These are phyloP conservation scores for Ctenodactylus gundi DNA, from an alignment of 2,113 vertebrate genomes.

Conservation along the genomic window DNA sequence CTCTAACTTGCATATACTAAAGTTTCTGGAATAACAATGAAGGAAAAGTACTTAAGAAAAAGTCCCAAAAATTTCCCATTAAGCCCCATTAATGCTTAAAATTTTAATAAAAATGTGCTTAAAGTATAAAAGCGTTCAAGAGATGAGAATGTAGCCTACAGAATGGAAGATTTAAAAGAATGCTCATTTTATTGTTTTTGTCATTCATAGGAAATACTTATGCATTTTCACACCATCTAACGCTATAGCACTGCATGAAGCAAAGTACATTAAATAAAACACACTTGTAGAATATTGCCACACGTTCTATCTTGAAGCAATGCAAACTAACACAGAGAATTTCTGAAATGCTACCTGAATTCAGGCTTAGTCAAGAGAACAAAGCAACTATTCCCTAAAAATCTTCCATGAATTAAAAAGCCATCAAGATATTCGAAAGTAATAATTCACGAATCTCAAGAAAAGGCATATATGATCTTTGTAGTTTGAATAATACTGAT, in stretches of 20 bases:
- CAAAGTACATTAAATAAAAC: not conserved
- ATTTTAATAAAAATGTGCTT: constrained; percentile 37
- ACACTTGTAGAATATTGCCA: not conserved
- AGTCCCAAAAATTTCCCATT: not conserved
- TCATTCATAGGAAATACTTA: not conserved
- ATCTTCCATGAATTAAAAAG: not conserved
- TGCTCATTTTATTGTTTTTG: not conserved
- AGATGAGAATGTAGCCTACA: not conserved
- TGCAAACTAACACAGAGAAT: not conserved
- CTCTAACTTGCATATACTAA: not conserved
- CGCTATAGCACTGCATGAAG: not conserved
- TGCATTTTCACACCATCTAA: not conserved
- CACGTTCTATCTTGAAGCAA: not conserved
- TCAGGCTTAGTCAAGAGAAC: not conserved
- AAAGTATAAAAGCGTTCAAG: constrained; percentile 28
- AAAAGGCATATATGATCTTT: not conserved
- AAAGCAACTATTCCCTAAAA: constrained; percentile 6
- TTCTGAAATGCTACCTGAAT: not conserved
- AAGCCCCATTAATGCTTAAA: too few species aligned
- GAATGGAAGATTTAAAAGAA: not conserved
- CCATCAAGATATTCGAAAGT: constrained; percentile 36
- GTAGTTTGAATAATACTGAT: not conserved
- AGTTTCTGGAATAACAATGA: not conserved
- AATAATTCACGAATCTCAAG: not conserved
- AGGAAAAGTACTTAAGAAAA: not conserved